Evolutionary conservation across 1,140 invertebrate genomes (phyloP).

Genomic region (Paralvinella palmiformis): DNA sequence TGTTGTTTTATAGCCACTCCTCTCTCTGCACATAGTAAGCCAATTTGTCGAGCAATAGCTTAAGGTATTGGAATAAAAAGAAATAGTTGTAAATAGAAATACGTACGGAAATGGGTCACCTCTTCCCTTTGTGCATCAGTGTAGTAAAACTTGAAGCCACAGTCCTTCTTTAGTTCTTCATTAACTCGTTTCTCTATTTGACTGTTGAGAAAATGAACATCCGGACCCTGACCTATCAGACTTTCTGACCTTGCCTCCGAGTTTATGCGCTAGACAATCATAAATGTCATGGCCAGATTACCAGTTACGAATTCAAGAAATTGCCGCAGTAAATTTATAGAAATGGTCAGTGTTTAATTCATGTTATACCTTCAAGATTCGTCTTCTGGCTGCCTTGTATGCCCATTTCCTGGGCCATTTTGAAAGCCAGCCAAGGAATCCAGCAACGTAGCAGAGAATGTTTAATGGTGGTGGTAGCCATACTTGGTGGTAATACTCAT

Average conservation of each 20-base stretch:
- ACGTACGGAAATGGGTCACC: background rate
- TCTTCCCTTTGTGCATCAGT: background rate
- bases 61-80: too few relatives aligned
- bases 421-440: background rate
- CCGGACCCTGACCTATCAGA: background rate
- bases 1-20: background rate
- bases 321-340: background rate
- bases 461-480: conserved; percentile 6
- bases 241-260: background rate
- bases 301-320: background rate
- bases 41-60: too few relatives aligned
- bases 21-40: background rate
- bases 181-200: too few relatives aligned
- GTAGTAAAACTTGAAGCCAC: background rate
- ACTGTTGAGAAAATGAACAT: too few relatives aligned
- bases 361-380: background rate
- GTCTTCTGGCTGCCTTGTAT: background rate
- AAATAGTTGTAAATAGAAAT: too few relatives aligned
- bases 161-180: background rate
- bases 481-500: conserved; percentile 7
- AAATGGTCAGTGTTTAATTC: background rate
- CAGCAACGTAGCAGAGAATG: background rate
- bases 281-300: background rate
- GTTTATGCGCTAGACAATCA: background rate
- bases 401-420: background rate